These are phyloP conservation scores for Phoronis australis DNA, from an alignment of 2,888 invertebrate genomes.

Conservation along the genomic window DNA sequence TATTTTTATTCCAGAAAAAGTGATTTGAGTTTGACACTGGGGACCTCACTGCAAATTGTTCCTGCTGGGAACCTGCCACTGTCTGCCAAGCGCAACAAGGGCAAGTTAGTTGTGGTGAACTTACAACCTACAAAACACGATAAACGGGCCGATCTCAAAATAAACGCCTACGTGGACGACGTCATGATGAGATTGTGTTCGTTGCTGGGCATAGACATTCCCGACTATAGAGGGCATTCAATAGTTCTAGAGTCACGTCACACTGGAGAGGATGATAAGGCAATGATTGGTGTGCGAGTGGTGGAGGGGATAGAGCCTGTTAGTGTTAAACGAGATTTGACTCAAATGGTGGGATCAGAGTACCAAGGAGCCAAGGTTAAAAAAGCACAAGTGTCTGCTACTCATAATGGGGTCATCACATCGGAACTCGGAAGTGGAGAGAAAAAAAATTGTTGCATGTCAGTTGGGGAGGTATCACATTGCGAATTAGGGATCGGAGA, in stretches of 20 bases:
- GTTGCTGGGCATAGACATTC: conserved; percentile 68
- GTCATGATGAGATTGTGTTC: conserved; percentile 58
- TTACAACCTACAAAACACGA: conserved; percentile 97
- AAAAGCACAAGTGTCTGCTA: too few species aligned
- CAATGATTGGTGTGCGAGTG: too few species aligned
- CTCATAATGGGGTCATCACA: too few species aligned
- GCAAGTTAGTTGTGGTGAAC: conserved; percentile 88
- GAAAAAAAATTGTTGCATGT: too few species aligned
- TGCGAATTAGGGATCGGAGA: too few species aligned
- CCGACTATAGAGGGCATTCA: conserved; percentile 60
- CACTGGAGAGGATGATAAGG: conserved; percentile 36
- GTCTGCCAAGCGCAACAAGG: conserved; percentile 70
- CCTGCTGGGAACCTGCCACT: conserved; percentile 93
- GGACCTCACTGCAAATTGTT: conserved; percentile 95
- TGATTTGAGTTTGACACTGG: conserved; percentile 88
- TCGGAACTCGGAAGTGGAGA: too few species aligned
- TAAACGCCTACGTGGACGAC: conserved; percentile 83
- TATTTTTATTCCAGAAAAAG: conserved; percentile 66
- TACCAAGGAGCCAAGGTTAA: too few species aligned
- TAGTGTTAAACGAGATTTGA: too few species aligned
- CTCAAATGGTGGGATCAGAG: too few species aligned
- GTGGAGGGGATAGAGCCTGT: too few species aligned
- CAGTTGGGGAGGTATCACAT: too few species aligned
- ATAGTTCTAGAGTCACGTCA: conserved; percentile 27
- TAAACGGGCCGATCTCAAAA: conserved; percentile 81